phyloP scores from a whole-genome alignment of 2,113 vertebrate genomes.

The Leptodactylus fuscus region DNA sequence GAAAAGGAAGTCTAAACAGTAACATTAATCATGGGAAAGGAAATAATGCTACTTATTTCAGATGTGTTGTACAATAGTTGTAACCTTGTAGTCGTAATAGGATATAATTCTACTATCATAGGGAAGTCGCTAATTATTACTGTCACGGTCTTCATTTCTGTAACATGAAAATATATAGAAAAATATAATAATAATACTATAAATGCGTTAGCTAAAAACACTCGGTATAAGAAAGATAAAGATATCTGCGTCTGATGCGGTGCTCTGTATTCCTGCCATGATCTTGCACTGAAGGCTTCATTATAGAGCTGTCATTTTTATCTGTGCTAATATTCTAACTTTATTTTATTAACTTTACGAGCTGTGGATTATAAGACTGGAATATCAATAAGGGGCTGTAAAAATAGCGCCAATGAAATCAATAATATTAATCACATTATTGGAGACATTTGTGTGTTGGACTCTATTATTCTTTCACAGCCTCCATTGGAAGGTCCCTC shows the following conservation, averaged over 20 bases:
- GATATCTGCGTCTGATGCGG: not conserved
- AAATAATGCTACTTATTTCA: not conserved
- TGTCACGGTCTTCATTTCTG: constrained; percentile 23
- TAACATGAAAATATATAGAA: constrained; percentile 5
- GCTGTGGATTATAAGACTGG: constrained; percentile 3
- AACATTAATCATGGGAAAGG: not conserved
- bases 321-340: constrained; percentile 49
- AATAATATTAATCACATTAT: not conserved
- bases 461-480: no score
- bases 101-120: not conserved
- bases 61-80: not conserved
- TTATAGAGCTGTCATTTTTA: constrained; percentile 56
- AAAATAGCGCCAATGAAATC: not conserved
- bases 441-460: not conserved
- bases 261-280: constrained; percentile 25
- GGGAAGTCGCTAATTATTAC: constrained; percentile 25
- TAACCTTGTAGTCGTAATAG: constrained; percentile 8
- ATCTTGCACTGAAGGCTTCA: constrained; percentile 32
- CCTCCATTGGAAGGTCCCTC: not conserved
- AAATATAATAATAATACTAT: not conserved
- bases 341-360: constrained; percentile 47
- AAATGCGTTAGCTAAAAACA: constrained; percentile 16
- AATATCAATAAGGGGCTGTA: constrained; percentile 37
- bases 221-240: constrained; percentile 12
- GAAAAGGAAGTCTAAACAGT: not conserved